Percentiles rank a stretch among this genome's conserved stretches.
phyloP scores from a whole-genome alignment of 2,888 invertebrate species.

The Drosophila subquinaria region DNA sequence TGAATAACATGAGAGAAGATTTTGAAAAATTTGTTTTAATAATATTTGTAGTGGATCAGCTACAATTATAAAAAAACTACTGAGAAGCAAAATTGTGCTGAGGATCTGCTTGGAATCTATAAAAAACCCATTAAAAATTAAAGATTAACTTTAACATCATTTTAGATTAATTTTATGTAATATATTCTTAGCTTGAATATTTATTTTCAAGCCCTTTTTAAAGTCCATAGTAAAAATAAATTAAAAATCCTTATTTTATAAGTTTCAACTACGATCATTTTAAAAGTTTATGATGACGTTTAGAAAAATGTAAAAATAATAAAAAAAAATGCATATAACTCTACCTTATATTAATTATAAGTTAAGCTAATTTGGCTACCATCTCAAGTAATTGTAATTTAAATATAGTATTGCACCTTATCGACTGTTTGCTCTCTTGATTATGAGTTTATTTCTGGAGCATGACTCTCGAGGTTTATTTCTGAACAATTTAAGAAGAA shows the following conservation, averaged over 20 bases:
- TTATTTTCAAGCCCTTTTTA: too few relatives aligned
- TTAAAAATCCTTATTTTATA: too few relatives aligned
- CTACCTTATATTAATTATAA: background rate
- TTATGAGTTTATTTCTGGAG: conserved; percentile 4
- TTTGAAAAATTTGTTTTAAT: background rate
- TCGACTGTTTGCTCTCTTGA: conserved; percentile 16
- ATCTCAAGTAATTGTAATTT: conserved; percentile 4
- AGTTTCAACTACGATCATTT: too few relatives aligned
- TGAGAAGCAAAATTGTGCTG: too few relatives aligned
- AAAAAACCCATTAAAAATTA: background rate
- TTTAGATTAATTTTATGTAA: too few relatives aligned
- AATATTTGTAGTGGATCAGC: background rate
- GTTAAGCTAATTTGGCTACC: background rate
- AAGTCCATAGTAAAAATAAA: too few relatives aligned
- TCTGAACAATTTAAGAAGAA: background rate
- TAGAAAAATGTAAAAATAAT: too few relatives aligned
- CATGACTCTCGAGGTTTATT: background rate
- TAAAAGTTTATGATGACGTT: too few relatives aligned
- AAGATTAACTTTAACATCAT: too few relatives aligned
- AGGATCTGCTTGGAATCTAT: too few relatives aligned
- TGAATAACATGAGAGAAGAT: background rate
- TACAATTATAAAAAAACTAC: background rate
- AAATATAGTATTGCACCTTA: conserved; percentile 3
- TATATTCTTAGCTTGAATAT: too few relatives aligned
- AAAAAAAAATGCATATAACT: background rate